Conservation (phyloP, 2,888 invertebrate genomes). For the Andrena hattorfiana region DNA sequence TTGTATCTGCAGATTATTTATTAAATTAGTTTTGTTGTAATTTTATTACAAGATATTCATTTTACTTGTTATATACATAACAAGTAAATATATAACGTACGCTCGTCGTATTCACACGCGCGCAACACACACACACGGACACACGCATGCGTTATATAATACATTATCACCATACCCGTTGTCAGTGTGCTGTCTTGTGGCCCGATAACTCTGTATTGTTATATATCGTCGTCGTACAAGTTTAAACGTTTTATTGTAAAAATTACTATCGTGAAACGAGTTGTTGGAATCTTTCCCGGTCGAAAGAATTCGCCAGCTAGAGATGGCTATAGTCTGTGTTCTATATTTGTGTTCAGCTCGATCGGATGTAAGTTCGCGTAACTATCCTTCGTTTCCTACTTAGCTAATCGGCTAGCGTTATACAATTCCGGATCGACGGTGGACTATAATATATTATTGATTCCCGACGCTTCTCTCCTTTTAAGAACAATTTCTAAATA, state of each 20-base stretch:
- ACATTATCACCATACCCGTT: slow-evolving; percentile 50
- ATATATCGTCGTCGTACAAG: slow-evolving; percentile 29
- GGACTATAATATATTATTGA: slow-evolving; percentile 29
- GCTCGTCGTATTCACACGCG: slow-evolving; percentile 51
- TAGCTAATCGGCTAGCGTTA: slow-evolving; percentile 22
- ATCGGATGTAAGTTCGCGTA: slow-evolving; percentile 9
- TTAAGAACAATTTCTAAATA: slow-evolving; percentile 26
- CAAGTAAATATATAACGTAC: background rate
- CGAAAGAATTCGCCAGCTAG: slow-evolving; percentile 2
- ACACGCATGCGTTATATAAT: slow-evolving; percentile 55
- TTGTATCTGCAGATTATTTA: slow-evolving; percentile 73
- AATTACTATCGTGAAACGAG: slow-evolving; percentile 25
- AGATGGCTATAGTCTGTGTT: slow-evolving; percentile 19
- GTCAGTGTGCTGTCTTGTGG: slow-evolving; percentile 46
- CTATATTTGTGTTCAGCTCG: slow-evolving; percentile 33
- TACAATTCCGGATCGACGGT: slow-evolving; percentile 32
- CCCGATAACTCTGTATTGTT: slow-evolving; percentile 38
- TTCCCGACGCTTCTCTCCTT: slow-evolving; percentile 7
- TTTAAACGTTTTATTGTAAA: slow-evolving; percentile 34
- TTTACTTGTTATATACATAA: slow-evolving; percentile 70
- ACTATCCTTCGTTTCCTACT: slow-evolving; percentile 37
- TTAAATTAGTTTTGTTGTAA: slow-evolving; percentile 76
- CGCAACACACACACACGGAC: slow-evolving; percentile 69
- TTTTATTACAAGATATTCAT: slow-evolving; percentile 80
- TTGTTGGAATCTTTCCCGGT: slow-evolving; percentile 22